A percentile compares a stretch with the other conserved stretches of the same genome.
phyloP scores from a whole-genome alignment of 2,113 vertebrate species.

The Columba livia region DNA sequence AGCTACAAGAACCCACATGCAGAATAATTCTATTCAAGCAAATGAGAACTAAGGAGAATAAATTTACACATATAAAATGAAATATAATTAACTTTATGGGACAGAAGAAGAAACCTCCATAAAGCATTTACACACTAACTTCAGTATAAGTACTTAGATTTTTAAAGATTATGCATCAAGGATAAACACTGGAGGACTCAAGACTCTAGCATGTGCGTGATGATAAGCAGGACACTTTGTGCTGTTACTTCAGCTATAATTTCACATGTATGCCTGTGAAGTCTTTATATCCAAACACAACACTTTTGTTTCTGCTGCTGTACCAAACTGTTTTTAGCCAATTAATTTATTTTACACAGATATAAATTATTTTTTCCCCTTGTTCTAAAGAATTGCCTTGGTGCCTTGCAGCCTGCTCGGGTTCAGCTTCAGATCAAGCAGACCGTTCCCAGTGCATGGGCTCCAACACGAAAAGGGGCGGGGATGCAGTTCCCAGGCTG shows the following conservation, averaged over 20 bases:
- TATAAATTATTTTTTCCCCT: neutral
- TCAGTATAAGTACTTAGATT: neutral
- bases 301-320: neutral
- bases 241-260: neutral
- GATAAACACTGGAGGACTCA: neutral
- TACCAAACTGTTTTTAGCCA: neutral
- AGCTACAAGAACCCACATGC: neutral
- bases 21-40: neutral
- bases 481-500: neutral
- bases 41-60: neutral
- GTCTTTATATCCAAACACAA: neutral
- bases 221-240: neutral
- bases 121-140: neutral
- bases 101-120: neutral
- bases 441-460: neutral
- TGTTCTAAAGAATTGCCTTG: neutral
- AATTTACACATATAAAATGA: neutral
- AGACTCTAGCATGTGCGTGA: neutral
- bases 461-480: neutral
- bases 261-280: neutral
- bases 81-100: neutral
- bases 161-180: neutral
- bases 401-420: neutral
- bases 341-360: neutral
- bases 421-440: neutral